Conservation (phyloP, 1,140 invertebrate species). For the Danaus plexippus region DNA sequence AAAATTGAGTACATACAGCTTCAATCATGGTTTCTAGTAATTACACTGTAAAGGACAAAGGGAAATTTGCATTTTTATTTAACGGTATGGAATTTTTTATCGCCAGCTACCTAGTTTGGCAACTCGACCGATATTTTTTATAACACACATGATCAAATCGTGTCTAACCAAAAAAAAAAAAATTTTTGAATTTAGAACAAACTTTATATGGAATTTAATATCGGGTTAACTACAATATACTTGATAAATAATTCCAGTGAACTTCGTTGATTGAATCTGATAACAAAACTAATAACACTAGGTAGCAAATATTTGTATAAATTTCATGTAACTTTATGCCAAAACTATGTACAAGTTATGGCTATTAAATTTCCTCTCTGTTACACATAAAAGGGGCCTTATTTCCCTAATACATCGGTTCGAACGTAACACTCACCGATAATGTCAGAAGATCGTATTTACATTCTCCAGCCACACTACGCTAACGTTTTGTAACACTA, state of each 20-base stretch:
- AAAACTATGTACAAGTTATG: slow-evolving; percentile 28
- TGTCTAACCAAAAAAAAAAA: no score
- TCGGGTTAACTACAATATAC: no score
- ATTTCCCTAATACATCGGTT: slow-evolving; percentile 47
- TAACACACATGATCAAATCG: no score
- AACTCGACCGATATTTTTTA: no score
- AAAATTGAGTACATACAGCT: slow-evolving; percentile 38
- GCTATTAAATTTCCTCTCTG: slow-evolving; percentile 38
- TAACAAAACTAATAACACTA: slow-evolving; percentile 6
- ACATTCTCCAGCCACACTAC: slow-evolving; percentile 30
- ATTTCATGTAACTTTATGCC: slow-evolving; percentile 13
- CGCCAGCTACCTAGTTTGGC: no score
- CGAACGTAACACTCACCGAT: slow-evolving; percentile 34
- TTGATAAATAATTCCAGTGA: no score
- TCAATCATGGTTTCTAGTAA: slow-evolving; percentile 37
- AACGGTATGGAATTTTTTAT: not conserved
- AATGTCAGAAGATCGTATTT: slow-evolving; percentile 41
- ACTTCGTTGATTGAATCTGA: no score
- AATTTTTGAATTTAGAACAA: no score
- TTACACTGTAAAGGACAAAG: slow-evolving; percentile 39
- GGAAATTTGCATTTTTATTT: slow-evolving; percentile 58
- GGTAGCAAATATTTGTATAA: slow-evolving; percentile 10
- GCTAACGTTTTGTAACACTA: slow-evolving; percentile 33
- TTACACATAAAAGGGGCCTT: slow-evolving; percentile 36
- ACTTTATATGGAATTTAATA: no score